phyloP scores from a whole-genome alignment of 2,888 invertebrate species.

The Lissonota sp. region DNA sequence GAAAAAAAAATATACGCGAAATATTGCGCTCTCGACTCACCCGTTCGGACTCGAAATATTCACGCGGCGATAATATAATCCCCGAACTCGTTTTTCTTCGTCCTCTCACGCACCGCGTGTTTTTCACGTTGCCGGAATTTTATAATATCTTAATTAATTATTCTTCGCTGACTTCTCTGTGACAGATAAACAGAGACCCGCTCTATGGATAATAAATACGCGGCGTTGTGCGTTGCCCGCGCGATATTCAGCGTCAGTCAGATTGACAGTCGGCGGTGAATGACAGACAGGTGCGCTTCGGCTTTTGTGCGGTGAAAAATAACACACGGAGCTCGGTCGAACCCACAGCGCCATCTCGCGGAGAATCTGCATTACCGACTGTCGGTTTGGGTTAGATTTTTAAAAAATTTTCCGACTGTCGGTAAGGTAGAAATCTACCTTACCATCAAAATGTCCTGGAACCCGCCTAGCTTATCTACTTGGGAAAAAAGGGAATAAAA shows the following conservation, averaged over 20 bases:
- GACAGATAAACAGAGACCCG: constrained; percentile 67
- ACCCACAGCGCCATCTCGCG: too few species aligned
- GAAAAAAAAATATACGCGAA: background rate
- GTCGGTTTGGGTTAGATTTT: too few species aligned
- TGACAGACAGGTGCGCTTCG: constrained; percentile 76
- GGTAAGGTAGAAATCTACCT: too few species aligned
- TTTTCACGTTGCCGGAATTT: background rate
- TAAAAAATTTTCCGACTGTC: too few species aligned
- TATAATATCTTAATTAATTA: background rate
- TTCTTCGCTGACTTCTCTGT: constrained; percentile 43
- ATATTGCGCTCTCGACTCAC: constrained; percentile 1
- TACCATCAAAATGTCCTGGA: too few species aligned
- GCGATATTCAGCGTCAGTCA: constrained; percentile 73
- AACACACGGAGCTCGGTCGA: too few species aligned
- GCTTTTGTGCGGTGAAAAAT: constrained; percentile 62
- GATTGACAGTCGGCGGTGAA: constrained; percentile 76
- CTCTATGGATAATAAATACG: constrained; percentile 65
- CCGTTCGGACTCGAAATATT: background rate
- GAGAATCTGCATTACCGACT: too few species aligned
- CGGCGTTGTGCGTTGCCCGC: constrained; percentile 57
- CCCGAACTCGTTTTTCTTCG: background rate
- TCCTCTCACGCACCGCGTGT: background rate
- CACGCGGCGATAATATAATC: background rate
- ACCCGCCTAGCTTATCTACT: too few species aligned
- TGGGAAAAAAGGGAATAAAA: too few species aligned